These are phyloP conservation scores for Botia almorhae DNA, from an alignment of 2,797 vertebrate species.

Conservation along the genomic window DNA sequence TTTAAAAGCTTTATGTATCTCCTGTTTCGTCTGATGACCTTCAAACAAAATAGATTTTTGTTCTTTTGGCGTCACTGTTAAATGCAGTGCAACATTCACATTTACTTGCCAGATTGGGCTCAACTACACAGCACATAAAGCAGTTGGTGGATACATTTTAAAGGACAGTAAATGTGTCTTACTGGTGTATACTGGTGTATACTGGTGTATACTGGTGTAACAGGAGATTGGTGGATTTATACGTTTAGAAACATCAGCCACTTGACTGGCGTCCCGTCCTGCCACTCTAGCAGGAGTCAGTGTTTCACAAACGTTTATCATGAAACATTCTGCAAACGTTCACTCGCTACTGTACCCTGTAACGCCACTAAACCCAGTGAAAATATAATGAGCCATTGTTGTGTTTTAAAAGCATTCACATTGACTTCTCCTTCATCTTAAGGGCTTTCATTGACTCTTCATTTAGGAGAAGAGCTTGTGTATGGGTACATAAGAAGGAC, in stretches of 20 bases:
- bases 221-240: constrained; percentile 46
- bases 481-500: background rate
- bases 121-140: background rate
- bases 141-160: constrained; percentile 7
- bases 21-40: background rate
- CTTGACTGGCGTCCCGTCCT: constrained; percentile 49
- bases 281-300: constrained; percentile 37
- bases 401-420: constrained; percentile 21
- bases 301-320: constrained; percentile 35
- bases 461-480: background rate
- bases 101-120: background rate
- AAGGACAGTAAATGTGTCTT: constrained; percentile 17
- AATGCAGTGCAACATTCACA: background rate
- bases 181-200: too few species aligned
- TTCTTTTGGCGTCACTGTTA: background rate
- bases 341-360: background rate
- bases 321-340: constrained; percentile 28
- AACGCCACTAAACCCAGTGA: constrained; percentile 30
- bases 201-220: too few species aligned
- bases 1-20: constrained; percentile 18
- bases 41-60: background rate
- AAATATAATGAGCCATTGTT: constrained; percentile 26
- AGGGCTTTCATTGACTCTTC: background rate
- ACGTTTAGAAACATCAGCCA: constrained; percentile 56
- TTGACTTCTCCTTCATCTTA: constrained; percentile 17